A percentile compares a stretch with the other conserved stretches of the same genome.
Evolutionary conservation across 2,113 vertebrate genomes (phyloP).

Genomic region (Anser cygnoides): DNA sequence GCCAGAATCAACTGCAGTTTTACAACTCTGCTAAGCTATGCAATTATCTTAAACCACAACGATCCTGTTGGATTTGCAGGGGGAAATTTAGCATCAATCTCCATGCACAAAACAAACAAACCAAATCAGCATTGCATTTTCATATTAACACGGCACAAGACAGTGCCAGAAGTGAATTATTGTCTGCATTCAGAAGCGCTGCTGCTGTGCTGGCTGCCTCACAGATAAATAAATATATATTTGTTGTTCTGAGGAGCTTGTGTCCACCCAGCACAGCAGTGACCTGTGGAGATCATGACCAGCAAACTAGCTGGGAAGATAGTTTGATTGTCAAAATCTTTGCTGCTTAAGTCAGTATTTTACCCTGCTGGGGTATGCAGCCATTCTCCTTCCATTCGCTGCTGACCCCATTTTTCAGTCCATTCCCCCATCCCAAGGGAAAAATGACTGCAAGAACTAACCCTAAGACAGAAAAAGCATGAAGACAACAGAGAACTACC

Average conservation of each 20-base stretch:
- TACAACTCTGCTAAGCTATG: background rate
- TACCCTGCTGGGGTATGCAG: background rate
- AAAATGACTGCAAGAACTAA: background rate
- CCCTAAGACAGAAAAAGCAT: background rate
- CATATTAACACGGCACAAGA: background rate
- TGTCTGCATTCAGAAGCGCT: fast-evolving
- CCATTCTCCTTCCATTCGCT: background rate
- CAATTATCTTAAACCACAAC: background rate
- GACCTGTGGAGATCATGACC: background rate
- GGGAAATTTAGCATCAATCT: slow-evolving; percentile 21
- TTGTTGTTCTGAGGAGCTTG: background rate
- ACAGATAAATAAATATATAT: background rate
- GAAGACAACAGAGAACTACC: background rate
- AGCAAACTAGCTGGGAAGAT: background rate
- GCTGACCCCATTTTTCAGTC: background rate
- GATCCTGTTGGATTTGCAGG: background rate
- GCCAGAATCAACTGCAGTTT: slow-evolving; percentile 31
- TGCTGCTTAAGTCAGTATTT: background rate
- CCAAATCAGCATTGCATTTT: slow-evolving; percentile 16
- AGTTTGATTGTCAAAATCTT: background rate
- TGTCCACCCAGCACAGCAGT: background rate
- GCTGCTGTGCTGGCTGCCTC: background rate
- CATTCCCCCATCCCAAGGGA: background rate
- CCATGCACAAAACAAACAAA: background rate
- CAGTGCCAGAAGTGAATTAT: background rate